These are phyloP conservation scores for Chrysodeixis includens DNA, from an alignment of 2,888 invertebrate species.

Conservation along the genomic window DNA sequence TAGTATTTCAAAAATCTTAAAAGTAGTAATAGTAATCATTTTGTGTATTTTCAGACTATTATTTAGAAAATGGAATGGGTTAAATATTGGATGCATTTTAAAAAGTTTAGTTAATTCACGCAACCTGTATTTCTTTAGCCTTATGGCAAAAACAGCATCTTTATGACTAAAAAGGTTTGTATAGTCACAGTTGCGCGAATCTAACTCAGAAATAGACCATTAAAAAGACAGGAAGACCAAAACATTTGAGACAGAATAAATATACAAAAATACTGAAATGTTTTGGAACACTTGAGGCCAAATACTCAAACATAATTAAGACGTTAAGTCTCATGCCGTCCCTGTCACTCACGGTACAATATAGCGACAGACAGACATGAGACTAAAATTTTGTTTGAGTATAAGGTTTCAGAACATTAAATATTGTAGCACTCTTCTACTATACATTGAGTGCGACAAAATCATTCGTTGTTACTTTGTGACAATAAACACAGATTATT, in stretches of 20 bases:
- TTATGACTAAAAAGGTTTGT: too few species aligned
- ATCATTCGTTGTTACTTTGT: conserved; percentile 5
- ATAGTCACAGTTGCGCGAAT: neutral
- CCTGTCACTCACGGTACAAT: neutral
- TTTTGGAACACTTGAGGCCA: conserved; percentile 26
- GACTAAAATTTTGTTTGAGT: neutral
- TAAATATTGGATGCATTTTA: neutral
- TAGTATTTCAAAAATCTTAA: conserved; percentile 10
- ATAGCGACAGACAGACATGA: neutral
- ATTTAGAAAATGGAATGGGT: neutral
- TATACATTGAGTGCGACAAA: neutral
- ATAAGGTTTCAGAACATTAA: neutral
- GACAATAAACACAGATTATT: conserved; percentile 1
- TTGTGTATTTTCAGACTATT: conserved; percentile 5
- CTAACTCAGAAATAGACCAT: conserved; percentile 5
- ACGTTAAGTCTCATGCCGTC: neutral
- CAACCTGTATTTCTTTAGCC: neutral
- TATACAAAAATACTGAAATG: conserved; percentile 16
- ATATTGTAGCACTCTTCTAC: neutral
- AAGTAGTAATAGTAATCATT: neutral
- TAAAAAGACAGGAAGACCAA: conserved; percentile 27
- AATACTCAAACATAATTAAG: conserved; percentile 13
- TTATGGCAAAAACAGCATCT: too few species aligned
- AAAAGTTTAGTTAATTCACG: neutral
- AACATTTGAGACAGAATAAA: conserved; percentile 18